Evolutionary conservation across 2,113 vertebrate species (phyloP), one percentile per base, ranked within the genome.

Genomic region (Rhegmatorhina hoffmannsi): DNA sequence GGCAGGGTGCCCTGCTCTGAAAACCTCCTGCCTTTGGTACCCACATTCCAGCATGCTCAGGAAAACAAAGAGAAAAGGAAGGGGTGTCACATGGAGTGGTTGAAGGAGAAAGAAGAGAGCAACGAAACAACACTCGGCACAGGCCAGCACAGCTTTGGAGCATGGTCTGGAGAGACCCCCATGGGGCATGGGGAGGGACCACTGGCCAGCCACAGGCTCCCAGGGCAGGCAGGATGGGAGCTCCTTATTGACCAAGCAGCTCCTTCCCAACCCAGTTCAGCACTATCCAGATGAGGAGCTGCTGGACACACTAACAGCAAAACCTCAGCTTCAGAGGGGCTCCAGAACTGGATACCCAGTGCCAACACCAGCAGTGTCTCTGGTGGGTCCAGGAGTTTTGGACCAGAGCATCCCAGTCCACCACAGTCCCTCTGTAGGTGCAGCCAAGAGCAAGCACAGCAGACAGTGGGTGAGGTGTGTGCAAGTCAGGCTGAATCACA

Each of bases 401-500:
- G 50, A 29, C 12, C 67, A 63, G 63, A 88, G 59, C 59, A 38
- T 15, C 53, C 53, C 52, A 13, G 24, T 17, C 56, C 52, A 7
- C 56, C 29, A 66, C 70, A n/a, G 5, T 33, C 36, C 50, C 36
- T 69, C 8, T 80, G n/a, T 59, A 69, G 79, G 49, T 33, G n/a
- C 4, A 73, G 12, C 67, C 67, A 86, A 69, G 63, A 62, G 70
- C 46, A 83, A 5, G n/a, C 17, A 8, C 17, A 73, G 88, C 33
- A 68, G 38, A 13, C 23, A 19, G 56, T 3, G 55, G 49, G 49
- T 11, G 50, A 92, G 34, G 84, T 0, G 2, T 24, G 67, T 84
- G 64, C 36, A 13, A 56, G 46, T 9, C 9, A 8, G 56, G 59
- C 56, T 69, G 46, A 55, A 24, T 5, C 16, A 1, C 0, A 0